These are phyloP conservation scores for Dromaius novaehollandiae DNA, from an alignment of 2,113 vertebrate species.

Conservation along the genomic window DNA sequence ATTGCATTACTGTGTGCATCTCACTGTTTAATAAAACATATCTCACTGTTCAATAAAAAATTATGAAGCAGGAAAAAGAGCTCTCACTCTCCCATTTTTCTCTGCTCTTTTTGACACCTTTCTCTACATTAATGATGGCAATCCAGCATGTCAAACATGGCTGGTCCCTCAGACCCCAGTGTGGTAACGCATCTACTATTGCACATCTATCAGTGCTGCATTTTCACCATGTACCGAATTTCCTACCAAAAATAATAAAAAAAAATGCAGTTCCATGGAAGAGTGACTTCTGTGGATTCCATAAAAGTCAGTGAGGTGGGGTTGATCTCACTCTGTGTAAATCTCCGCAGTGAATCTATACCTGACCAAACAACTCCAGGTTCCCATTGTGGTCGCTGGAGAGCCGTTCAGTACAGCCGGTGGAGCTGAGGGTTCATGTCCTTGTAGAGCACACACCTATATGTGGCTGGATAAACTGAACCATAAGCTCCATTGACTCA, in stretches of 20 bases:
- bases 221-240: background rate
- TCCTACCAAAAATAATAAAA: background rate
- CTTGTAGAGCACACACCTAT: background rate
- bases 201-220: background rate
- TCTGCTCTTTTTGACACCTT: background rate
- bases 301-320: background rate
- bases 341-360: background rate
- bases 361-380: accelerated
- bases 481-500: background rate
- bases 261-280: background rate
- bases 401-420: background rate
- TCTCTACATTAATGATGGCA: background rate
- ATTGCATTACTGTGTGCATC: background rate
- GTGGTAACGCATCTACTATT: accelerated
- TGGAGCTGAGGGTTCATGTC: background rate
- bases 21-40: background rate
- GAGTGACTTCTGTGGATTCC: background rate
- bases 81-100: background rate
- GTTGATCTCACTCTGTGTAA: background rate
- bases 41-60: background rate
- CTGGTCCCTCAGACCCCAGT: background rate
- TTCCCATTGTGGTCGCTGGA: background rate
- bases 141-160: background rate
- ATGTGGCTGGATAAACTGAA: background rate
- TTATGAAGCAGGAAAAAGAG: background rate